These are phyloP conservation scores for Aquatica leii DNA, from an alignment of 2,888 invertebrate genomes.

Conservation along the genomic window DNA sequence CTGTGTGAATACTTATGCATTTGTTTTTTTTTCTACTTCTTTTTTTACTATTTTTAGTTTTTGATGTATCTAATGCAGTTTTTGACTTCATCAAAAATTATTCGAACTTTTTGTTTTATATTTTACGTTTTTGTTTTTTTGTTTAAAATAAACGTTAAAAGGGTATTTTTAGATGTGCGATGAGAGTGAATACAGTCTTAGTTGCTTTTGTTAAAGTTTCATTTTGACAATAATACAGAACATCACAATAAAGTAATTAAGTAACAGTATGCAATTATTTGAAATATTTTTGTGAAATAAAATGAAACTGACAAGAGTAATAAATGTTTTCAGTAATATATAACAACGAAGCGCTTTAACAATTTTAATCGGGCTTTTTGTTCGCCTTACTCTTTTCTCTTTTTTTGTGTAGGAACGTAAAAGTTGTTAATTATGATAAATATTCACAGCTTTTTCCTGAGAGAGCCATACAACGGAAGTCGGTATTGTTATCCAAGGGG, in stretches of 20 bases:
- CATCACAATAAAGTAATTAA: neutral
- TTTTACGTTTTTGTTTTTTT: no score
- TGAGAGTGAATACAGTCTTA: no score
- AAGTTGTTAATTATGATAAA: conserved; percentile 64
- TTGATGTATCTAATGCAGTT: no score
- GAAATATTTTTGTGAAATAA: conserved; percentile 17
- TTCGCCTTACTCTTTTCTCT: conserved; percentile 55
- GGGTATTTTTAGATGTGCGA: no score
- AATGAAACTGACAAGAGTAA: conserved; percentile 30
- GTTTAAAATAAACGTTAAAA: no score
- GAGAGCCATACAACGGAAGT: conserved; percentile 62
- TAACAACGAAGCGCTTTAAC: conserved; percentile 50
- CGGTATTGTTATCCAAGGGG: conserved; percentile 61
- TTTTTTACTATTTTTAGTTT: no score
- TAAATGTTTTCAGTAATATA: conserved; percentile 33
- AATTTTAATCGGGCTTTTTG: conserved; percentile 58
- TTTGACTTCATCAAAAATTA: no score
- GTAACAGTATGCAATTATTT: conserved; percentile 11
- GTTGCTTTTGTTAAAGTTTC: no score
- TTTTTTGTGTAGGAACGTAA: conserved; percentile 58
- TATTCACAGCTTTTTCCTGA: conserved; percentile 63
- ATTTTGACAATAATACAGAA: conserved; percentile 1
- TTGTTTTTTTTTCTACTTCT: no score
- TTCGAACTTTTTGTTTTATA: no score
- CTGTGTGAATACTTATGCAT: no score